Percentiles rank a stretch among this genome's conserved stretches.
phyloP scores from a whole-genome alignment of 1,140 invertebrate genomes.

The Druon quercuslanigerum region DNA sequence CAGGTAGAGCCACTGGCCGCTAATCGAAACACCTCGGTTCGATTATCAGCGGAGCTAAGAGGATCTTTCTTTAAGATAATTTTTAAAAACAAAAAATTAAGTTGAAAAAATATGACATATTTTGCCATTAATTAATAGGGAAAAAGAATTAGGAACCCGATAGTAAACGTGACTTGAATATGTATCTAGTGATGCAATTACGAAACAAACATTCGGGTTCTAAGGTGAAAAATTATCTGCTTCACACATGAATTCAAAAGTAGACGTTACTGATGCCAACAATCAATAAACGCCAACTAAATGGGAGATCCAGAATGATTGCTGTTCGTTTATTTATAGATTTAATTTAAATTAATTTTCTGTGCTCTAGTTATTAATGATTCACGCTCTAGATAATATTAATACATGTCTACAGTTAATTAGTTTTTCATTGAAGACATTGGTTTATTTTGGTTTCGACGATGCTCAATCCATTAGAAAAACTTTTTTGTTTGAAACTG shows the following conservation, averaged over 20 bases:
- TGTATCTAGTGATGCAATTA: neutral
- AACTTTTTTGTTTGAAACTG: no score
- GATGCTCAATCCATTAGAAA: neutral
- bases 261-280: conserved; percentile 28
- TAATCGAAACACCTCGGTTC: no score
- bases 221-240: neutral
- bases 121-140: neutral
- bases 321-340: conserved; percentile 27
- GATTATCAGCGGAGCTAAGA: no score
- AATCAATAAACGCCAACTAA: conserved; percentile 27
- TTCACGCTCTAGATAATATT: conserved; percentile 4
- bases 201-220: neutral
- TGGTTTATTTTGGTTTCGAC: neutral
- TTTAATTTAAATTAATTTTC: conserved; percentile 17
- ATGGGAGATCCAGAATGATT: conserved; percentile 10
- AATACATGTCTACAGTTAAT: neutral
- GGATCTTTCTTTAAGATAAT: no score
- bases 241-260: conserved; percentile 24
- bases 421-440: conserved; percentile 6
- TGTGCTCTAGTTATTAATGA: conserved; percentile 3
- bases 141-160: neutral
- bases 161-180: neutral
- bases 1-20: no score
- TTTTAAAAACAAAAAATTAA: no score
- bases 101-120: no score